phyloP scores from a whole-genome alignment of 2,797 vertebrate species.

The Coregonus suidteri region DNA sequence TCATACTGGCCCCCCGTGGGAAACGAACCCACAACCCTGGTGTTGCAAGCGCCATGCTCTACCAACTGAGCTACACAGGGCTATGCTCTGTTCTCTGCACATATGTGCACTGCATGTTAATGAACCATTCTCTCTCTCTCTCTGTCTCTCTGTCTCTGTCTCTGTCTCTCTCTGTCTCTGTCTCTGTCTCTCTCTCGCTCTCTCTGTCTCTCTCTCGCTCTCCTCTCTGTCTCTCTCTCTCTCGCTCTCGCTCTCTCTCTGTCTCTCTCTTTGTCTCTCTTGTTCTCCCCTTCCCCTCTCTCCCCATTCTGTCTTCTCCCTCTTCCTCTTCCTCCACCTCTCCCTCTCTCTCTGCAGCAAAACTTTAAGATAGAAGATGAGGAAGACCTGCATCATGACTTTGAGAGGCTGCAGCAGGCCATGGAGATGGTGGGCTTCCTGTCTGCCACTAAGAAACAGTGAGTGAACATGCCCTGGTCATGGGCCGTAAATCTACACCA shows the following conservation, averaged over 20 bases:
- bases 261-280: not conserved
- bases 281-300: too few species aligned
- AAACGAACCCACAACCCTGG: too few species aligned
- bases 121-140: conserved; percentile 17
- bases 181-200: too few species aligned
- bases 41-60: too few species aligned
- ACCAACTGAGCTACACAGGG: too few species aligned
- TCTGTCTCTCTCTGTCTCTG: not conserved
- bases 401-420: conserved; percentile 94
- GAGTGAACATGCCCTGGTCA: conserved; percentile 52
- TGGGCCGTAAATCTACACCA: not conserved
- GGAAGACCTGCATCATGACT: conserved; percentile 93
- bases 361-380: conserved; percentile 98
- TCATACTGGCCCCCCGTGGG: too few species aligned
- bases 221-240: too few species aligned
- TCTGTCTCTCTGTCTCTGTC: too few species aligned
- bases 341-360: conserved; percentile 72
- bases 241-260: conserved; percentile 10
- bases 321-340: not conserved
- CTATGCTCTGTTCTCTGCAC: conserved; percentile 17
- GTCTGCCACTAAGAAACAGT: conserved; percentile 94
- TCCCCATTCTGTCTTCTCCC: not conserved
- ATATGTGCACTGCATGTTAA: conserved; percentile 61
- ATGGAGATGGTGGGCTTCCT: conserved; percentile 99
- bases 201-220: too few species aligned